phyloP scores from a whole-genome alignment of 2,888 invertebrate species.

The Cataglyphis altisquamis region DNA sequence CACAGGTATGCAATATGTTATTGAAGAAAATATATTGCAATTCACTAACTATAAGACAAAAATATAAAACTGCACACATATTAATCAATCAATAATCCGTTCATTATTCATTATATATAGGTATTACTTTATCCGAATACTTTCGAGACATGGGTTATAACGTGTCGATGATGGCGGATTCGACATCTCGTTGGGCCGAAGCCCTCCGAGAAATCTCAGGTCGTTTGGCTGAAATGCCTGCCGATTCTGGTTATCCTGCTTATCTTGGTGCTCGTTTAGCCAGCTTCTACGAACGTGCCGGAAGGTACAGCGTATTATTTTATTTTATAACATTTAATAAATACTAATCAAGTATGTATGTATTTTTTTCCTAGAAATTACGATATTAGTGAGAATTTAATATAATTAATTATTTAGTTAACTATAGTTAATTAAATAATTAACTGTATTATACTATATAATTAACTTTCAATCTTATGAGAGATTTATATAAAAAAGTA shows the following conservation, averaged over 20 bases:
- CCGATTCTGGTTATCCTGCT: slow-evolving; percentile 99
- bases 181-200: slow-evolving; percentile 99
- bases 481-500: neutral
- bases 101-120: slow-evolving; percentile 84
- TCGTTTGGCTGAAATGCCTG: slow-evolving; percentile 99
- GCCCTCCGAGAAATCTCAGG: slow-evolving; percentile 99
- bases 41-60: neutral
- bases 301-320: slow-evolving; percentile 86
- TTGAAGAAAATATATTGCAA: neutral
- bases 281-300: slow-evolving; percentile 99
- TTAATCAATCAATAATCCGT: slow-evolving; percentile 13
- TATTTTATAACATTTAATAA: neutral
- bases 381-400: neutral
- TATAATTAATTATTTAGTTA: too few relatives aligned
- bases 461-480: neutral
- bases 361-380: neutral
- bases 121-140: slow-evolving; percentile 99
- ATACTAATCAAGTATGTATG: neutral
- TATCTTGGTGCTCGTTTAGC: slow-evolving; percentile 99
- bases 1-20: slow-evolving; percentile 89
- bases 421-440: too few relatives aligned
- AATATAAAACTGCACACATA: neutral
- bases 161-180: slow-evolving; percentile 99
- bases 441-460: neutral
- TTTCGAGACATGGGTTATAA: slow-evolving; percentile 99